These are phyloP conservation scores for Saccostrea cuccullata DNA, from an alignment of 1,140 invertebrate species.

Conservation along the genomic window DNA sequence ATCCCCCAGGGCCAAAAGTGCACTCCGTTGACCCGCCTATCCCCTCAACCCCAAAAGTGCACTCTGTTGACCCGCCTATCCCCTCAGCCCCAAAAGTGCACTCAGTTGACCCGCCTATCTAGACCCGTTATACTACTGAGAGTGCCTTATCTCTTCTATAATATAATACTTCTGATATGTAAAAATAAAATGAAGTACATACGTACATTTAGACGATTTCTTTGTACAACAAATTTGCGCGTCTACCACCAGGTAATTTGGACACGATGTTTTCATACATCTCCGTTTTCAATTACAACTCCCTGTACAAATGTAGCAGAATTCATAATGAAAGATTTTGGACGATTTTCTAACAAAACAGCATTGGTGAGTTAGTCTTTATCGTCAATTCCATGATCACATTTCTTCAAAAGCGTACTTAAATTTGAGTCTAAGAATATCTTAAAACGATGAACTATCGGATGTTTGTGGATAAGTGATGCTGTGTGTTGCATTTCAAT, in stretches of 20 bases:
- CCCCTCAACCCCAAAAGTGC: too few species aligned
- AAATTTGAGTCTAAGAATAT: too few species aligned
- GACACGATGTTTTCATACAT: not conserved
- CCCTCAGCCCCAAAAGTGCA: too few species aligned
- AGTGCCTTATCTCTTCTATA: not conserved
- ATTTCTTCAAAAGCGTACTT: too few species aligned
- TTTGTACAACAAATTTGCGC: not conserved
- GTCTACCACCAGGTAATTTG: not conserved
- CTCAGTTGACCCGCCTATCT: too few species aligned
- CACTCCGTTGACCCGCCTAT: too few species aligned
- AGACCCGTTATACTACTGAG: too few species aligned
- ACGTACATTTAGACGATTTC: not conserved
- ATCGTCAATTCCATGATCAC: not conserved
- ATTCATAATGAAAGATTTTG: conserved; percentile 45
- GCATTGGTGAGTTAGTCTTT: conserved; percentile 53
- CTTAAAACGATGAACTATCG: too few species aligned
- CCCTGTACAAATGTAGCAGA: conserved; percentile 45
- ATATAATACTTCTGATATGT: not conserved
- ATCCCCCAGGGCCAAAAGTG: too few species aligned
- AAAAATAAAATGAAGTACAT: not conserved
- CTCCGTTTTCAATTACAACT: not conserved
- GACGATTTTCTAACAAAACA: conserved; percentile 39
- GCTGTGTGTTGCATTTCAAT: too few species aligned
- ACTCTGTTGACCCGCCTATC: too few species aligned
- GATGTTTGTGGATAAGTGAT: too few species aligned